phyloP scores from a whole-genome alignment of 1,140 invertebrate genomes.

The Dysdera silvatica region DNA sequence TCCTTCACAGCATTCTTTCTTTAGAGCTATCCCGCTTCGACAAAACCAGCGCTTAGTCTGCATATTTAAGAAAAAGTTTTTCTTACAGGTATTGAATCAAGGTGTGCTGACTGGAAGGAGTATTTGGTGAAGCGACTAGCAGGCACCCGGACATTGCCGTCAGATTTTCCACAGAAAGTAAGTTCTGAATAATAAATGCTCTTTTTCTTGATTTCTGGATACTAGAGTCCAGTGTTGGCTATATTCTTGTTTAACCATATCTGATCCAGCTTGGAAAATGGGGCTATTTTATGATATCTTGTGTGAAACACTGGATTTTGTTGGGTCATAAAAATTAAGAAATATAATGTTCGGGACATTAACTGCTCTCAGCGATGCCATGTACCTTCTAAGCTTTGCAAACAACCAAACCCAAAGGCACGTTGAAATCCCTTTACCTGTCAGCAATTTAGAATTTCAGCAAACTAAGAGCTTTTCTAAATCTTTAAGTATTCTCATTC shows the following conservation, averaged over 20 bases:
- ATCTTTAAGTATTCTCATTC: too few species aligned
- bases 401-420: too few species aligned
- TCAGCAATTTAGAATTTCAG: too few species aligned
- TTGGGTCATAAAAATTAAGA: not conserved
- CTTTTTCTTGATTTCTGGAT: too few species aligned
- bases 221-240: not conserved
- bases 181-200: not conserved
- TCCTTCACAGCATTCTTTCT: not conserved
- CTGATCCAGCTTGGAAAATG: not conserved
- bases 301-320: not conserved
- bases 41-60: too few species aligned
- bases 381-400: too few species aligned
- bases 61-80: too few species aligned
- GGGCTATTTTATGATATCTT: not conserved
- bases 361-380: too few species aligned
- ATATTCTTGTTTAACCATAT: not conserved
- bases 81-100: constrained; percentile 58
- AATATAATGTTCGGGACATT: not conserved
- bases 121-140: constrained; percentile 83
- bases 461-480: too few species aligned
- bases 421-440: too few species aligned
- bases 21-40: too few species aligned
- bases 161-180: constrained; percentile 82
- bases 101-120: constrained; percentile 92
- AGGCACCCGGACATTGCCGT: constrained; percentile 82